Evolutionary conservation across 2,113 vertebrate species (phyloP), one percentile per base, ranked within the genome.

Genomic region (Heptranchias perlo): DNA sequence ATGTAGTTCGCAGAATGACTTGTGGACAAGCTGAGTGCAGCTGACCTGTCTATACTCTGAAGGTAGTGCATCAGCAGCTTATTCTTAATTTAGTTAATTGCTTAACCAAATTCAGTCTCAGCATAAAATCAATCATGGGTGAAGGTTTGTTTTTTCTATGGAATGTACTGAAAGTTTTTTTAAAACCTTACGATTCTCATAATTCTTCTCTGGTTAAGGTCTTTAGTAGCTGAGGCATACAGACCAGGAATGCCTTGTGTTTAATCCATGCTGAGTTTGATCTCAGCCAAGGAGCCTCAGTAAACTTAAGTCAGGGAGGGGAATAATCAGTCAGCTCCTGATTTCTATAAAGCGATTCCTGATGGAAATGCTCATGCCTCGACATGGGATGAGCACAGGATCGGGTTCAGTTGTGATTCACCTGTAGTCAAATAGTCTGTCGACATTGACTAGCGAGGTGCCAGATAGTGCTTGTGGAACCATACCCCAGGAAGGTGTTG

Each of bases 1-100:
- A 95, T 69, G 64, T 95, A 52, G 65, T 67, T 69, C 65, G 52
- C 94, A 35, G 31, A 52, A 44, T 10, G 28, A 95, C 52, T 69
- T 73, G 44, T 95, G 65, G 47, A 69, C 94, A 67, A 69, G 94
- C 44, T 69, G 10, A 49, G 39, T 47, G 64, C 28, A 73, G 35
- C 89, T 93, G 89, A 93, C 18, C 61, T 93, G 89, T 39, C 52
- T 54, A 11, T 65, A 65, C 65, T 52, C 39, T 69, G 65, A 69
- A 95, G 39, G 28, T 73, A 52, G 47, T 52, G 65, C 39, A 95
- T 95, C 62, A 95, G 94, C 94, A 95, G 44, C 64, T 69, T 67
- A 47, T 95, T 49, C 64, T 94, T 73, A 69, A 95, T 95, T 95
- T 95, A 95, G 25, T 69, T 95, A 95, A 95, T 95, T 49, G 65